Base-by-base conservation (phyloP, 2,888 invertebrate genomes). In the Leptinotarsa tumamoca region DNA sequence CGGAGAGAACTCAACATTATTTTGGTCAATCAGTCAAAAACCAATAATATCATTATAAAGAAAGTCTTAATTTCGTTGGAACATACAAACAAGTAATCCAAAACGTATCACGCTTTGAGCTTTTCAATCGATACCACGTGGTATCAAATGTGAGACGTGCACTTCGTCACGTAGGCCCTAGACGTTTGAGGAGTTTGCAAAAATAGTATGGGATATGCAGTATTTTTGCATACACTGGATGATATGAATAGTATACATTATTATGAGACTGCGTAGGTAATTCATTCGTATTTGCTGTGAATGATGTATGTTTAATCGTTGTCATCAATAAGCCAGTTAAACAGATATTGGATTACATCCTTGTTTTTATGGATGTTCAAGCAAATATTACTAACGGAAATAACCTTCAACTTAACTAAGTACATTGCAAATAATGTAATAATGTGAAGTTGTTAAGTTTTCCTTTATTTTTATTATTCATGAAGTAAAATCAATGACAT, bases 121-220 rank as follows among this genome's bases (percentile, higher is more conserved):
- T 63, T 74, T 72, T 56, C 52, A 71, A 74, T 78, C 74, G 73
- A 75, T 78, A 77, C 77, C 76, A 79, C 76, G 79, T 79, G 78
- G 74, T 67, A 33, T 21, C 7, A 72, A 49, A 72, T 51, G 67
- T 52, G 27, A 72, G 76, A 78, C 84, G 81, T 83, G 83, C 80
- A 67, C 71, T 70, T 74, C 72, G 83, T 84, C 84, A 84, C 84
- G 84, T 84, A 84, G 82, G 81, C 76, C 56, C 84, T 69, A 27
- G 75, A 77, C 54, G 74, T 69, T 73, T 75, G 74, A 78, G 71
- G 67, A 66, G 61, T 74, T 66, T 71, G 77, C 70, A 67, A 71
- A 72, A 77, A 75, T 58, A 70, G 27, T 50, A 51, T 13, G 15
- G 50, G 50, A 58, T 49, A n/a, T 21, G 43, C 54, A 68, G n/a